A percentile compares a stretch with the other conserved stretches of the same genome.
phyloP scores from a whole-genome alignment of 2,113 vertebrate genomes.

The Acinonyx jubatus region DNA sequence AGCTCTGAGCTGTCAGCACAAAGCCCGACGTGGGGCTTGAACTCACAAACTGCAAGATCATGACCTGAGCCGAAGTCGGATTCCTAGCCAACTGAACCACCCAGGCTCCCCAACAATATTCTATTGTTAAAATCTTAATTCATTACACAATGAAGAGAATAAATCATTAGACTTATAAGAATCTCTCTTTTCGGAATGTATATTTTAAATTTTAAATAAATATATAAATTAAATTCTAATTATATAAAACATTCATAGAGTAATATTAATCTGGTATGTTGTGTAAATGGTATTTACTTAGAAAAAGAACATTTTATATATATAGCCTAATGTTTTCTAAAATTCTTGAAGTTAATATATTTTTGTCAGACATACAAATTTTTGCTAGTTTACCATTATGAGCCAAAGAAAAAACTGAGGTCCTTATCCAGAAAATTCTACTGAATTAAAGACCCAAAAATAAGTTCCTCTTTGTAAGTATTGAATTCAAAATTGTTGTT shows the following conservation, averaged over 20 bases:
- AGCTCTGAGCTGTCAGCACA: too few relatives aligned
- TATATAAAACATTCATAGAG: background rate
- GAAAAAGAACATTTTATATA: background rate
- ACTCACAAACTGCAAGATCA: too few relatives aligned
- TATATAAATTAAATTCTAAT: background rate
- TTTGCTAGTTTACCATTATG: background rate
- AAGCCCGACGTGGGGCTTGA: too few relatives aligned
- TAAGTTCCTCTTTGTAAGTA: background rate
- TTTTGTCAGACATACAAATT: background rate
- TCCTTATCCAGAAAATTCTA: background rate
- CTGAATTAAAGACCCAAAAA: background rate
- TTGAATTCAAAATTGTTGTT: background rate
- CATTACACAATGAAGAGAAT: background rate
- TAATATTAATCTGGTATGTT: background rate
- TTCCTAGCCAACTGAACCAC: too few relatives aligned
- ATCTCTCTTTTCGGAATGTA: background rate
- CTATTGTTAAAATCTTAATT: background rate
- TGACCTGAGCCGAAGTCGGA: too few relatives aligned
- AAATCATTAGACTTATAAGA: background rate
- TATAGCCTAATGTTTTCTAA: background rate
- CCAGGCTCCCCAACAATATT: background rate
- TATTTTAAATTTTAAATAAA: background rate
- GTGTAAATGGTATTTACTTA: background rate
- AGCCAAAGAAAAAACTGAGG: background rate
- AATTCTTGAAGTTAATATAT: background rate